Base-by-base conservation (phyloP, 2,888 invertebrate species). In the Synanthedon tipuliformis region DNA sequence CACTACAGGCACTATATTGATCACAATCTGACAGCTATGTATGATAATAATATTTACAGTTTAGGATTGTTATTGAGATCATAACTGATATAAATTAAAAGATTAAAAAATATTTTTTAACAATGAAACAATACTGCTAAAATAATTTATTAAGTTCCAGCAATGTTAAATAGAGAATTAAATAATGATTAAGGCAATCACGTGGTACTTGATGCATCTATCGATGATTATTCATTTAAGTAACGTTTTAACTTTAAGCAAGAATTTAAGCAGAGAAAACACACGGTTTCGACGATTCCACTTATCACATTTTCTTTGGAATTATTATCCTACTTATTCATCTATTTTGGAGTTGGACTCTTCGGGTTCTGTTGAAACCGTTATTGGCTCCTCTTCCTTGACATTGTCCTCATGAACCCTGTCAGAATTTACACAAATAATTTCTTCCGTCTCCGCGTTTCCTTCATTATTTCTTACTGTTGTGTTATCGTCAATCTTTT, bases 241-340 rank as follows among this genome's bases (percentile, higher is more conserved):
- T 75, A 75, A 78, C 71, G 75, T 75, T 82, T 78, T 77, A 66
- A 58, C 72, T 76, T 78, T 68, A 84, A 84, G 84, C 84, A 75
- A 73, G 83, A 73, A 75, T 62, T 65, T 63, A 61, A 65, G 78
- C 78, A 79, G 81, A 79, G 82, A 80, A 79, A 79, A 77, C 73
- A 78, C 71, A 77, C 73, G 73, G 77, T 75, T 66, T 73, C 71
- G 77, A 77, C 76, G 73, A 71, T 71, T 75, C 68, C 69, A 77
- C 76, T 76, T 79, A 83, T 82, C 78, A 82, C 81, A 81, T 75
- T 80, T 78, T 84, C 84, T 84, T 86, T 86, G 85, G 84, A 81
- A 81, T 78, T 34, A n/a, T 53, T 59, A 51, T 52, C 65, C 66
- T 69, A 71, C 69, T 69, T 73, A 69, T 65, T 71, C 63, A 52